Evolutionary conservation across 2,113 vertebrate species (phyloP).

Genomic region (Neogobius melanostomus): DNA sequence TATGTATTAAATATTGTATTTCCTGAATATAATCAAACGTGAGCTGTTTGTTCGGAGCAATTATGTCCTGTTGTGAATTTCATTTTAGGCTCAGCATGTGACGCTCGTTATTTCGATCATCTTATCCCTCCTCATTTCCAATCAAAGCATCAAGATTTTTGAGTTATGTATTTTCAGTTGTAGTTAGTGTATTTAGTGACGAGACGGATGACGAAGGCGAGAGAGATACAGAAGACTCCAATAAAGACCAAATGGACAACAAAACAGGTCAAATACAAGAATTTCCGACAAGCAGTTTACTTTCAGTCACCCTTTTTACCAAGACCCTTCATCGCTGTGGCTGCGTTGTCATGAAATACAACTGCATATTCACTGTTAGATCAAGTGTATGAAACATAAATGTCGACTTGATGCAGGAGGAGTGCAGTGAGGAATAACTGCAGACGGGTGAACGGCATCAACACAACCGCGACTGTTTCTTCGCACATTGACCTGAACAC

Average conservation of each 20-base stretch:
- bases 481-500: constrained; percentile 54
- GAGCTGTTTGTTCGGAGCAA: constrained; percentile 21
- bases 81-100: constrained; percentile 63
- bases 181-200: too few species aligned
- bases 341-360: too few species aligned
- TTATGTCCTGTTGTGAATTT: constrained; percentile 61
- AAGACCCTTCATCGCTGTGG: too few species aligned
- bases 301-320: too few species aligned
- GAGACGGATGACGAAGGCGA: too few species aligned
- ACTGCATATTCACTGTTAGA: neutral
- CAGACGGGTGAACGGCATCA: constrained; percentile 49
- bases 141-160: neutral
- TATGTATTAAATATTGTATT: neutral
- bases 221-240: too few species aligned
- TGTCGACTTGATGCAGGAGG: neutral
- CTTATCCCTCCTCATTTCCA: constrained; percentile 5
- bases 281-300: too few species aligned
- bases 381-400: neutral
- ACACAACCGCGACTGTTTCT: constrained; percentile 36
- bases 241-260: too few species aligned
- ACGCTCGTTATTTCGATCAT: constrained; percentile 54
- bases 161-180: too few species aligned
- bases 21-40: constrained; percentile 5
- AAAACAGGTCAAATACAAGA: too few species aligned
- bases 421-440: constrained; percentile 6